phyloP scores from a whole-genome alignment of 2,888 invertebrate genomes.

The Hirtodrosophila alboralis region DNA sequence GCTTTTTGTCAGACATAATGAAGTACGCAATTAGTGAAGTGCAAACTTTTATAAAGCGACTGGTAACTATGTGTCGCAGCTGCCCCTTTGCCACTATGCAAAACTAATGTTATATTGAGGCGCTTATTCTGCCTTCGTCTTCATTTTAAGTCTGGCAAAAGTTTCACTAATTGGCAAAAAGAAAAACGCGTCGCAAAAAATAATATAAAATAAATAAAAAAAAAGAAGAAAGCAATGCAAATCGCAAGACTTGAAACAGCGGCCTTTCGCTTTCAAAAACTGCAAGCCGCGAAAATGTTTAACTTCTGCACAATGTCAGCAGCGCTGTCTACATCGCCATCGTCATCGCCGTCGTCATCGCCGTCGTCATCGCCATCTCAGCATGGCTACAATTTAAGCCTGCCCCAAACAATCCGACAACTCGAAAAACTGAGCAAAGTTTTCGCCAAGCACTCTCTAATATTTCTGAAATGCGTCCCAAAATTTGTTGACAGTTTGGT shows the following conservation, averaged over 20 bases:
- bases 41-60: slow-evolving; percentile 30
- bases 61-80: slow-evolving; percentile 24
- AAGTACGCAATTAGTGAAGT: slow-evolving; percentile 54
- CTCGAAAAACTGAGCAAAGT: slow-evolving; percentile 56
- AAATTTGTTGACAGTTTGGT: slow-evolving; percentile 73
- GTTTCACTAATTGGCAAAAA: slow-evolving; percentile 65
- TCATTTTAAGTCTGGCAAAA: slow-evolving; percentile 38
- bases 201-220: slow-evolving; percentile 14
- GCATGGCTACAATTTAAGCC: slow-evolving; percentile 53
- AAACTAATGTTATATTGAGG: slow-evolving; percentile 47
- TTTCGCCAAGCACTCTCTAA: slow-evolving; percentile 43
- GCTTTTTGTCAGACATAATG: slow-evolving; percentile 29
- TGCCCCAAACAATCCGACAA: slow-evolving; percentile 60
- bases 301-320: slow-evolving; percentile 71
- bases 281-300: slow-evolving; percentile 64
- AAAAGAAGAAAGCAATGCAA: slow-evolving; percentile 11
- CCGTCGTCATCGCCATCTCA: slow-evolving; percentile 21
- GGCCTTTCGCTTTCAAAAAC: slow-evolving; percentile 51
- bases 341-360: background rate
- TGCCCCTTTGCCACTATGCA: slow-evolving; percentile 2
- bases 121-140: slow-evolving; percentile 38
- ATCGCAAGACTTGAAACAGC: slow-evolving; percentile 13
- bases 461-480: slow-evolving; percentile 42
- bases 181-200: slow-evolving; percentile 11
- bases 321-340: slow-evolving; percentile 47